phyloP scores from a whole-genome alignment of 2,797 vertebrate species.

The Scomberomorus guttatus region DNA sequence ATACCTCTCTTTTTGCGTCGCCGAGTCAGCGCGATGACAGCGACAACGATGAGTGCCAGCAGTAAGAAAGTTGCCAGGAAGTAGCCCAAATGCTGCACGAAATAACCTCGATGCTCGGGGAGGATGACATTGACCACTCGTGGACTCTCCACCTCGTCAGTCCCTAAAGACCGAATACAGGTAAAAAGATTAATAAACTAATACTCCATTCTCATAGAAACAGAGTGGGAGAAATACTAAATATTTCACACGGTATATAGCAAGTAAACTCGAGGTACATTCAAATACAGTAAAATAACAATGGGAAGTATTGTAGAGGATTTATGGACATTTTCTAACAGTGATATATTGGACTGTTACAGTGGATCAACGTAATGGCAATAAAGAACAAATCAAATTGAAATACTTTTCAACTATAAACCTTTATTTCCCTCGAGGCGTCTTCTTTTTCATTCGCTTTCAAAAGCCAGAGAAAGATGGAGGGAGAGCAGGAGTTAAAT shows the following conservation, averaged over 20 bases:
- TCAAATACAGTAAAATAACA: slow-evolving; percentile 6
- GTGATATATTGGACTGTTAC: slow-evolving; percentile 11
- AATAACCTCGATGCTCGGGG: slow-evolving; percentile 89
- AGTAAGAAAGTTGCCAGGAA: slow-evolving; percentile 92
- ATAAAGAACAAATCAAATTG: slow-evolving; percentile 24
- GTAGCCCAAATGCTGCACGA: slow-evolving; percentile 94
- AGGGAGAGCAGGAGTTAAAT: slow-evolving; percentile 75
- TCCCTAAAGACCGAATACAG: slow-evolving; percentile 78
- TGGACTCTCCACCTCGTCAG: slow-evolving; percentile 81
- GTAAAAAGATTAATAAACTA: slow-evolving; percentile 18
- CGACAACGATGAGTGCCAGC: slow-evolving; percentile 88
- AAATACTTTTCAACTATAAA: slow-evolving; percentile 32
- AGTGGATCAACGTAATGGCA: background rate
- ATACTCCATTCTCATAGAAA: background rate
- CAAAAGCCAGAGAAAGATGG: slow-evolving; percentile 36
- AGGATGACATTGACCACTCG: slow-evolving; percentile 94
- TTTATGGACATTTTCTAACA: slow-evolving; percentile 3
- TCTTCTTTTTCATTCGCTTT: slow-evolving; percentile 59
- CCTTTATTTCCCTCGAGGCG: slow-evolving; percentile 5
- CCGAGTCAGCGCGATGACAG: slow-evolving; percentile 87
- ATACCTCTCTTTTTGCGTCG: slow-evolving; percentile 89
- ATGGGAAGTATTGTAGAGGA: background rate
- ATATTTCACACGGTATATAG: background rate
- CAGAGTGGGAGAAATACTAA: background rate
- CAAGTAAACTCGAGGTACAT: background rate